These are phyloP conservation scores for Papilio protenor DNA, from an alignment of 2,888 invertebrate genomes.

Conservation along the genomic window DNA sequence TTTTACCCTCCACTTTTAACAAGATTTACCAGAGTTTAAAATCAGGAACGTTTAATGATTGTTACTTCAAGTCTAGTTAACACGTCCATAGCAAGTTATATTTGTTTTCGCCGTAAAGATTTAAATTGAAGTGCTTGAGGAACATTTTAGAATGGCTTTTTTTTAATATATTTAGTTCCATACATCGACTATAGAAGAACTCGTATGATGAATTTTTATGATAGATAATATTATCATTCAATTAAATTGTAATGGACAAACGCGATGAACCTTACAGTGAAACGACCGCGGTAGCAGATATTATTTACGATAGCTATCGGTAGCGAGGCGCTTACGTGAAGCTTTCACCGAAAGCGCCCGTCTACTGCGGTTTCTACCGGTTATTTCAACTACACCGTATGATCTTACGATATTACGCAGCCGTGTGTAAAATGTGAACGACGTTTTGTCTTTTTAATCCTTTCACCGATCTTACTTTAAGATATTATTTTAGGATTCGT, in stretches of 20 bases:
- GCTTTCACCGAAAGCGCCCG: slow-evolving; percentile 48
- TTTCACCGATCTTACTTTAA: background rate
- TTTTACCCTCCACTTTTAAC: background rate
- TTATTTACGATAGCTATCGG: slow-evolving; percentile 48
- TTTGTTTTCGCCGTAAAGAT: background rate
- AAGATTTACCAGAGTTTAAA: background rate
- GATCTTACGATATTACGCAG: slow-evolving; percentile 18
- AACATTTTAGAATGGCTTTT: background rate
- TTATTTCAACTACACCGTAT: slow-evolving; percentile 6
- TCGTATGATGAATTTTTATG: background rate
- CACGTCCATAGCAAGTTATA: background rate
- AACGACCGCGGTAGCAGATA: slow-evolving; percentile 47
- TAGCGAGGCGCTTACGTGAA: slow-evolving; percentile 44
- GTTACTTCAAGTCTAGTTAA: background rate
- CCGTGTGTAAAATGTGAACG: background rate
- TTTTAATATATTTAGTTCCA: background rate
- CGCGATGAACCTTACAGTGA: slow-evolving; percentile 1
- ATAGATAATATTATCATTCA: background rate
- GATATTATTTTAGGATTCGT: background rate
- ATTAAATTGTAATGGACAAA: slow-evolving; percentile 15
- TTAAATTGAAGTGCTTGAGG: background rate
- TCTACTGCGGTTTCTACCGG: slow-evolving; percentile 23
- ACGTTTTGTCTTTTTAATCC: background rate
- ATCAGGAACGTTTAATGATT: background rate
- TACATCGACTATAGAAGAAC: background rate